phyloP scores from a whole-genome alignment of 2,888 invertebrate genomes.

The Cephus spinipes region DNA sequence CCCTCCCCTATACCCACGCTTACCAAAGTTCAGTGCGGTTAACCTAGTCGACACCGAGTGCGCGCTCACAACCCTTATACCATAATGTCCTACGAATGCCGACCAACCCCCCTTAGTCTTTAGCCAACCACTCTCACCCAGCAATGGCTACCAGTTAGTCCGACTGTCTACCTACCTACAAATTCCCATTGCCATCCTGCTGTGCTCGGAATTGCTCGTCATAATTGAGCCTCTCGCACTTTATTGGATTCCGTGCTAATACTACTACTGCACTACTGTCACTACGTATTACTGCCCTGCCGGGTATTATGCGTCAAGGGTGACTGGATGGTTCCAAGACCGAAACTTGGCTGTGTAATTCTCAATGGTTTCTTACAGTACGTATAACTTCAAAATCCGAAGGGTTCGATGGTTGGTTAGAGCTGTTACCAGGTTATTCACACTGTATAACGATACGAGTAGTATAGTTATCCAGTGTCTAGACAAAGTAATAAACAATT shows the following conservation, averaged over 20 bases:
- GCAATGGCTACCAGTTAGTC: neutral
- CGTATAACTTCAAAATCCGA: neutral
- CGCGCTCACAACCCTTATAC: constrained; percentile 1
- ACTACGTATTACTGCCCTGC: neutral
- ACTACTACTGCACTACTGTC: neutral
- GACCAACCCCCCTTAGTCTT: neutral
- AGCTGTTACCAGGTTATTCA: neutral
- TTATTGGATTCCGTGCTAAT: constrained; percentile 4
- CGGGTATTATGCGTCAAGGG: neutral
- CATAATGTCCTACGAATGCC: neutral
- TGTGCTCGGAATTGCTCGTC: constrained; percentile 4
- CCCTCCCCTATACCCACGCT: neutral
- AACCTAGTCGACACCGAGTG: constrained; percentile 9
- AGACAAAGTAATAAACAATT: neutral
- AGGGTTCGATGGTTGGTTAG: neutral
- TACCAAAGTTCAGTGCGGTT: constrained; percentile 18
- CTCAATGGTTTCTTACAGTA: neutral
- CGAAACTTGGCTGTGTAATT: neutral
- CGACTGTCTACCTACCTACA: constrained; percentile 1
- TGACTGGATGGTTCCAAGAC: neutral
- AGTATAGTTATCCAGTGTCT: neutral
- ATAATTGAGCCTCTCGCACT: constrained; percentile 1
- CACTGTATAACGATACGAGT: neutral
- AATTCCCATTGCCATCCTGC: constrained; percentile 9
- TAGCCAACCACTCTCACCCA: neutral